Evolutionary conservation across 1,140 invertebrate genomes (phyloP), one percentile per base, ranked within the genome.

Genomic region (Hormaphis cornu): DNA sequence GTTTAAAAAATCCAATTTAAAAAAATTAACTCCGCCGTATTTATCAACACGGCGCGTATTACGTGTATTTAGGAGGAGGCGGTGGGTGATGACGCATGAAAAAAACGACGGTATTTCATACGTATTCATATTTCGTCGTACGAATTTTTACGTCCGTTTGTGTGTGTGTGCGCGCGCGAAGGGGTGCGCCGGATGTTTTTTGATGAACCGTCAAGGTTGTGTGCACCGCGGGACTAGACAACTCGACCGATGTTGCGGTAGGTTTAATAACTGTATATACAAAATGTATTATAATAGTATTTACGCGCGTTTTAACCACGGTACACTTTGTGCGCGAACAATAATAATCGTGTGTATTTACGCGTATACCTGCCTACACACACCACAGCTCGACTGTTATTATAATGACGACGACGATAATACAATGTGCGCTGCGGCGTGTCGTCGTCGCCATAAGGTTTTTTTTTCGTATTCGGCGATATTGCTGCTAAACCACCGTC

Each of bases 151-250:
- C 8, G 4, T 4, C 42, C n/a, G 42, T 6, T 40, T 8, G 14
- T 8, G 6, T 14, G 48, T n/a, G n/a, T 16, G 14, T 24, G 37
- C 35, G 14, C 10, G 56, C 6, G 22, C 20, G 30, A 28, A 10
- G 26, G 40, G 58, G 37, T n/a, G 58, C 9, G n/a, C 35, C 24
- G 37, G 56, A 63, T 66, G 61, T 50, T 26, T 66, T 46, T 66
- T 50, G 28, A 66, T 50, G 44, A 33, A 66, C 16, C 28, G 61
- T 33, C 44, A 48, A 66, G 61, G 61, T 66, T n/a, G n/a, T n/a
- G n/a, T n/a, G n/a, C n/a, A n/a, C n/a, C n/a, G n/a, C 44, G 28
- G 12, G 61, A 44, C 61, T 66, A 48, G 61, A 48, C 61, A 66
- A 66, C 44, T 42, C 28, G 9, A 33, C 42, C 28, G 22, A 33